Evolutionary conservation across 92 coral and sea anemone species (phyloP), one percentile per base, ranked within the genome.

Genomic region (Palythoa grandiflora): DNA sequence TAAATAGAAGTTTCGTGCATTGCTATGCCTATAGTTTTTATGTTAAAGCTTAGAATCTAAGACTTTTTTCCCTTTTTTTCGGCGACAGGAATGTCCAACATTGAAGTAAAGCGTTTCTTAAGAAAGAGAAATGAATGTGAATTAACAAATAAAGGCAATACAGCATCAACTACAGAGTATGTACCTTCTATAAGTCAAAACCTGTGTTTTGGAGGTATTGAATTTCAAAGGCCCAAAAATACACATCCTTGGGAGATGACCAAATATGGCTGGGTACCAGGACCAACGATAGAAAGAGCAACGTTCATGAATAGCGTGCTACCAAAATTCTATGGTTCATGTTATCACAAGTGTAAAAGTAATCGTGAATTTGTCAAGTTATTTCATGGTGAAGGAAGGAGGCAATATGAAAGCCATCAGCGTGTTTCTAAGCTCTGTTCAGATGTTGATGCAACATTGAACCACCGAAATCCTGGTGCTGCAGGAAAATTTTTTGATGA

Each of bases 211-310:
- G 91, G 88, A 17, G 88, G 68, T 38, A 74, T 89, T 48, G 84
- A 73, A 83, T 89, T 89, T 75, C 88, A 84, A 83, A 89, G 88
- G 76, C 83, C 88, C 72, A 87, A 72, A 80, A 81, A 79, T 57
- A 75, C 75, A 80, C 90, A 63, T 50, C 88, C 84, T 83, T 90
- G 93, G 91, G 90, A 71, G 79, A 77, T 79, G 48, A 73, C 50
- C 28, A 90, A 87, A 87, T 87, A 71, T 87, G 93, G 93, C 84
- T 90, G 88, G 90, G 76, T 80, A 87, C 93, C 90, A 72, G 80
- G 76, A 12, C 88, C 93, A 73, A 66, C 38, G 9, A 66, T 1
- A 57, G n/a, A 57, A 57, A 57, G 63, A 57, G 63, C 63, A 57
- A 57, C 9, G 63, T 57, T 57, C 63, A 55, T 55, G 61, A 10